Percentiles rank a stretch among this genome's conserved stretches.
Conservation (phyloP, 1,140 invertebrate species). For the Aphaenogaster floridana region DNA sequence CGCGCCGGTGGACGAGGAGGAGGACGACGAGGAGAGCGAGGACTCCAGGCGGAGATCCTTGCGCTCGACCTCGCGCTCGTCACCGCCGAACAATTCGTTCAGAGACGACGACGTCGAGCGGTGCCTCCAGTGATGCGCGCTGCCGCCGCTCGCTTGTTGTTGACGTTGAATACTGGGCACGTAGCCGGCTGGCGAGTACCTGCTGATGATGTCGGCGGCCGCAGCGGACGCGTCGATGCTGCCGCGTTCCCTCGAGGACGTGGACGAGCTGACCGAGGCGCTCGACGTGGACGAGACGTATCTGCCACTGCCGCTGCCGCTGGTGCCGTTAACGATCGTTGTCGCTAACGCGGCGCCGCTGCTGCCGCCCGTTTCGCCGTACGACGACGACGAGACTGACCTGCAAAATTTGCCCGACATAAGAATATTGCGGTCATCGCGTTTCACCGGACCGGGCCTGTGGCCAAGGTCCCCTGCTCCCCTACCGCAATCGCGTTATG, state of each 20-base stretch:
- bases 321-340: slow-evolving; percentile 58
- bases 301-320: slow-evolving; percentile 23
- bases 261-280: slow-evolving; percentile 56
- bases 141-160: slow-evolving; percentile 51
- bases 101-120: slow-evolving; percentile 70
- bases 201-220: slow-evolving; percentile 88
- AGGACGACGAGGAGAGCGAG: slow-evolving; percentile 74
- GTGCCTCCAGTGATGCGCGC: slow-evolving; percentile 68
- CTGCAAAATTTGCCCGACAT: slow-evolving; percentile 77
- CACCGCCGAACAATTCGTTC: slow-evolving; percentile 75
- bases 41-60: slow-evolving; percentile 74
- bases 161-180: slow-evolving; percentile 87
- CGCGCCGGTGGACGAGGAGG: slow-evolving; percentile 68
- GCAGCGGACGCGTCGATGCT: slow-evolving; percentile 84
- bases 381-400: slow-evolving; percentile 82
- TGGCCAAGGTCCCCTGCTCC: slow-evolving; percentile 77
- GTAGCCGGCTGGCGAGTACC: slow-evolving; percentile 89
- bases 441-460: slow-evolving; percentile 69
- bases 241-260: slow-evolving; percentile 75
- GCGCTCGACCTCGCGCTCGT: slow-evolving; percentile 75
- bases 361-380: slow-evolving; percentile 72
- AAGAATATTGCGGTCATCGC: slow-evolving; percentile 67
- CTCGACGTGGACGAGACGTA: slow-evolving; percentile 65
- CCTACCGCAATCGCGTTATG: slow-evolving; percentile 39
- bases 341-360: slow-evolving; percentile 41